Base-by-base conservation (phyloP, 1,140 invertebrate genomes). In the Lethrus apterus region DNA sequence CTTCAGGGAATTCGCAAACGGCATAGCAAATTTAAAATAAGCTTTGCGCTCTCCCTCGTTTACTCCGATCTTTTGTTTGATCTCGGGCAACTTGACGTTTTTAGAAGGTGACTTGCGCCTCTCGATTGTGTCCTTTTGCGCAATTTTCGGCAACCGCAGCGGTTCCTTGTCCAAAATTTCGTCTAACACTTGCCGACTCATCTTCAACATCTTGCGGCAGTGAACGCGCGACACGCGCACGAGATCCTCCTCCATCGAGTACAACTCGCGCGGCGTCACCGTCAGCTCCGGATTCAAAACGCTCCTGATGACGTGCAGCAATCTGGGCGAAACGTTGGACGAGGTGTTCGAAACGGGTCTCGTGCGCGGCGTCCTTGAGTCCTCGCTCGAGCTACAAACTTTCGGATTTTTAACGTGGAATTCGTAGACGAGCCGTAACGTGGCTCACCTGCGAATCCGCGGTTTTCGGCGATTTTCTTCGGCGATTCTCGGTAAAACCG, bases 161-260 rank as follows among this genome's bases (percentile, higher is more conserved):
- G 35, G 35, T 23, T 38, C 35, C 10, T 21, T 38, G 10, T 38
- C 35, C 4, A 38, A 17, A 11, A 38, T 23, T 18, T 38, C 11
- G 4, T 21, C 24, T 11, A 38, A 13, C n/a, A 14, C 24, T 2
- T 23, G 17, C 18, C 14, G n/a, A 13, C 24, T 21, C 2, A 38
- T n/a, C 13, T 38, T 18, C 17, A 38, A 11, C 10, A 38, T 7
- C 18, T 38, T 38, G 10, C 35, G 20, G 35, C 35, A 38, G 24
- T 38, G 35, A 4, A 21, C 35, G 5, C 35, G 35, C 10, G 35
- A 38, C 5, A 38, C 24, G 10, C 24, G 20, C 3, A 38, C 9
- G 18, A 38, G 24, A 21, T 38, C 35, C 18, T 38, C 18, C 8
- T 38, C 35, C 19, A 13, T 11, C 5, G 10, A 7, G 7, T 10